Evolutionary conservation across 2,888 invertebrate species (phyloP), one percentile per base, ranked within the genome.

Genomic region (Oligia strigilis): DNA sequence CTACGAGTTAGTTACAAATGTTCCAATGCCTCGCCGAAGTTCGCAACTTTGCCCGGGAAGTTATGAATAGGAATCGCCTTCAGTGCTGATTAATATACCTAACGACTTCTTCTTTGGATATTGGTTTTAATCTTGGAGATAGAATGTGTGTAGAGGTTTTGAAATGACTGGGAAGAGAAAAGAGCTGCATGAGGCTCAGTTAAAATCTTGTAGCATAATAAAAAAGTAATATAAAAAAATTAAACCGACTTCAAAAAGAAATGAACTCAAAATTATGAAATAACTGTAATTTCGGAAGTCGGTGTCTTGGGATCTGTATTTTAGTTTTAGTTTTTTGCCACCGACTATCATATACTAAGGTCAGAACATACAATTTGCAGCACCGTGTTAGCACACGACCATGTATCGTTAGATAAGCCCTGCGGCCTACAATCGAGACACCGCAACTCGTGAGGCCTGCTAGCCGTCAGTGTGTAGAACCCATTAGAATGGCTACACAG

Each of bases 401-500:
- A 36, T 46, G 60, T 82, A 72, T 81, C 67, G 72, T 81, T 77
- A 69, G 60, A 9, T 81, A 58, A 72, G 64, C 60, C 82, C 40
- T 19, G 46, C 13, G 65, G 78, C 69, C 14, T 40, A 73, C 70
- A 78, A 82, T 49, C 65, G 13, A 40, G 55, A 43, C 71, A n/a
- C 72, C 40, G 72, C 11, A 43, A 58, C 40, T 74, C 74, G 58
- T 52, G 71, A 65, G 74, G 29, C 40, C 49, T 40, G 40, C 55
- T 5, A 64, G 36, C n/a, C 74, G n/a, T 82, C 66, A 79, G 36
- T 60, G 67, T 83, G 78, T 78, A 75, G 55, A 60, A 52, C 19
- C 78, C 71, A 82, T 82, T 82, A 83, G n/a, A 78, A 67, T 40
- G 0, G 40, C n/a, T 69, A 67, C 71, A 83, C 64, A 60, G 8